Evolutionary conservation across 2,888 invertebrate species (phyloP), one percentile per base, ranked within the genome.

Genomic region (Thymelicus sylvestris): DNA sequence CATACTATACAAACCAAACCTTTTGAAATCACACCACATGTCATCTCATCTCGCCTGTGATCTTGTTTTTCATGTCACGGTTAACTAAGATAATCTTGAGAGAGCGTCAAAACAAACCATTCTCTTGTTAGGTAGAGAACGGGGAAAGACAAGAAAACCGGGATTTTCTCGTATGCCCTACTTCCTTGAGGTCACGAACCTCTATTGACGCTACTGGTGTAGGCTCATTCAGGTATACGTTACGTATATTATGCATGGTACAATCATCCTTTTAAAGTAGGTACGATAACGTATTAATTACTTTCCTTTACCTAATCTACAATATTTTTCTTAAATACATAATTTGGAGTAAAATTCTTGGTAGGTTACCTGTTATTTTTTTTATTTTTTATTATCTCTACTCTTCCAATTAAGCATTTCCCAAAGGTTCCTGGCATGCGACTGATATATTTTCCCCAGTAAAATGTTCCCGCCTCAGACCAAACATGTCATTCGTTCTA

Each of bases 151-250:
- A 55, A 68, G 62, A 68, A 62, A 55, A 68, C 67, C 55, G 62
- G 55, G 62, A 63, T 63, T 55, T 62, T 68, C 72, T 72, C 41
- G 48, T 57, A 61, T 39, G 71, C 15, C 71, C 73, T 64, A 73
- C 71, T 73, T 72, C 68, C 44, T 66, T 66, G 68, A 63, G 73
- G 71, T 73, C 73, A 64, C 73, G 65, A 70, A 60, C 64, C 52
- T 55, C 15, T 61, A 52, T 31, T 19, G 44, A 19, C 24, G 50
- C 52, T 31, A 39, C 50, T 13, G 39, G 48, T 52, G 61, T 61
- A 24, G 39, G 41, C 61, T 50, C 10, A 31, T 12, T 38, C 19
- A 59, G 2, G 44, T 5, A 24, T 6, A n/a, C 7, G 2, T 7
- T 7, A 66, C 38, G n/a, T n/a, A n/a, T n/a, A n/a, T n/a, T 47